Evolutionary conservation across 2,113 vertebrate species (phyloP), one percentile per base, ranked within the genome.

Genomic region (Daboia siamensis): DNA sequence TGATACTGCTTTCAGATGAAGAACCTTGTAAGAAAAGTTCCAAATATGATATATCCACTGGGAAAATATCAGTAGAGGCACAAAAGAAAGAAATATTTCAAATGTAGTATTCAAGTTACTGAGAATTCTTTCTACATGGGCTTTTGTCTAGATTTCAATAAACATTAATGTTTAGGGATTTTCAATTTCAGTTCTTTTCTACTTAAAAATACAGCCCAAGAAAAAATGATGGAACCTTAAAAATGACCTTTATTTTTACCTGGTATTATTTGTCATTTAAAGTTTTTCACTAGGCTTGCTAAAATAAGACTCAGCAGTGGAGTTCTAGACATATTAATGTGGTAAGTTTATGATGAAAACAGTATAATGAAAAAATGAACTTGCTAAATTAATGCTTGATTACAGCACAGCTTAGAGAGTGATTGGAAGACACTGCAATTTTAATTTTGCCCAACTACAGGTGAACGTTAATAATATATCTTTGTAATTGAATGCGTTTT

Each of bases 371-470:
- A 96, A 97, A 97, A 96, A 97, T 96, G 95, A 97, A 97, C 94
- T 96, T 96, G 90, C 94, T 97, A 97, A 97, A 97, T 97, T 97
- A 95, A 94, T 95, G 89, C 95, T 96, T 97, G 95, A 97, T 97
- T 97, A 95, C 93, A 94, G 54, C 61, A 94, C 0, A 57, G 94
- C 93, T 95, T 96, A 96, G 74, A 44, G 52, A 55, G 80, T 97
- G 94, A 97, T 96, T 96, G 93, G 95, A 93, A 97, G 89, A 93
- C 90, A 95, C 90, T 96, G 93, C 93, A 95, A 96, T 95, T 97
- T 95, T 96, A 97, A 97, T 97, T 96, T 85, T 94, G 94, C 92
- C 92, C 93, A 94, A 95, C 93, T 94, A 90, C 88, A 96, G 94
- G 96, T 92, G 96, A 97, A 91, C 92, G 95, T 96, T 95, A 96